Evolutionary conservation across 2,797 vertebrate genomes (phyloP), one percentile per base, ranked within the genome.

Genomic region (Micropoecilia bifurca): DNA sequence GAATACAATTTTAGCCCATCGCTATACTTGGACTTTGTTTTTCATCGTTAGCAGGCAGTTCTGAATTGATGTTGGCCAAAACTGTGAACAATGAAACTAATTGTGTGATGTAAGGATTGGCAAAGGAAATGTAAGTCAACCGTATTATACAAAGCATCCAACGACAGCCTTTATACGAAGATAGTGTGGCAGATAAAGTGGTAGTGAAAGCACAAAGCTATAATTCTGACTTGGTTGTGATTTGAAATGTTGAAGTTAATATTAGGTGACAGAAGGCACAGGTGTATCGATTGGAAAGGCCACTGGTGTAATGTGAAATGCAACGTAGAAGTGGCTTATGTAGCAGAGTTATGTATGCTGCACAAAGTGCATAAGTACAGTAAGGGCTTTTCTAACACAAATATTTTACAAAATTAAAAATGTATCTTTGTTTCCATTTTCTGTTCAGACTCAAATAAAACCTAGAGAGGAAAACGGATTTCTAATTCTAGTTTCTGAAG

Each of bases 221-320:
- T 92, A 90, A 93, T 92, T 86, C 88, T 79, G 84, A 92, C 85
- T 28, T 9, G 83, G 85, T 83, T 77, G 73, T 80, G 79, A 85
- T 71, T 77, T 84, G 84, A 83, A 85, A 76, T 80, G 77, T 73
- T 84, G n/a, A 91, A 87, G 90, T 87, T 78, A 76, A 83, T 85
- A 86, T 90, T 86, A 86, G 55, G 86, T 71, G 87, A 72, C 90
- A 93, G 87, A 92, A 91, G 90, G 86, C 81, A 87, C 85, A 86
- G 85, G 87, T 89, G 28, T 79, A 88, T 87, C 84, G 79, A 90
- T 88, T 82, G 45, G 55, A 88, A 75, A 25, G 73, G 71, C 76
- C 80, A 84, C 89, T 91, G 81, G 85, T 47, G 69, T 81, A 92
- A 88, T 91, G 89, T 91, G 89, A 90, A 93, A 89, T 78, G 68